Base-by-base conservation (phyloP, 2,113 vertebrate species). In the Syngnathoides biaculeatus region DNA sequence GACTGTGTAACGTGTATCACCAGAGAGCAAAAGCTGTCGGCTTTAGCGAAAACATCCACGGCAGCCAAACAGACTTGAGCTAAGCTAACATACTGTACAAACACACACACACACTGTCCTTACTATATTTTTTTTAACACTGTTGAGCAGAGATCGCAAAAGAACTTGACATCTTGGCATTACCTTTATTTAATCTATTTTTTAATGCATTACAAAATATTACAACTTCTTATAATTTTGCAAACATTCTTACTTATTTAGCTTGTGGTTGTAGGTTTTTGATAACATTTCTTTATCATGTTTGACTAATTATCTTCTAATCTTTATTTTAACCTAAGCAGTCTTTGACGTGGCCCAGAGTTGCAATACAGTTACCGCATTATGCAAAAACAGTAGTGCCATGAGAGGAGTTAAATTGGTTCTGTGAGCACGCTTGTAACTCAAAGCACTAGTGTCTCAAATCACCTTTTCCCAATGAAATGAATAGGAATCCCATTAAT, bases 71-170 rank as follows among this genome's bases (percentile, higher is more conserved):
- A 43, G 60, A 42, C 39, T 43, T 62, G 14, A 87, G 82, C 87
- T 91, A 76, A 89, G 84, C 77, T 20, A 87, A 85, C 80, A 84
- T 48, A 60, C 47, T 27, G 57, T 69, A 72, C 65, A 2, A 58
- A 65, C 38, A 71, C 35, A 61, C 40, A 13, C 40, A 57, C 26
- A 17, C 9, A 57, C 26, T 57, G 55, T 55, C 55, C 48, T 64
- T 48, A 50, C 39, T 8, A 26, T 8, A 61, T 40, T 13, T 40
- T 40, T 60, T 61, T 22, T 38, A 40, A 43, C 40, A 43, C 22
- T 13, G 22, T 10, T 14, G 8, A 43, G 20, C n/a, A 17, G 60
- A 62, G 13, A 43, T 62, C 17, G 40, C 7, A 26, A 62, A 43
- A 26, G 13, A 35, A 27, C 55, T 30, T 57, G 26, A 57, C 55